These are phyloP conservation scores for Caranx ignobilis DNA, from an alignment of 2,113 vertebrate genomes.

Conservation along the genomic window DNA sequence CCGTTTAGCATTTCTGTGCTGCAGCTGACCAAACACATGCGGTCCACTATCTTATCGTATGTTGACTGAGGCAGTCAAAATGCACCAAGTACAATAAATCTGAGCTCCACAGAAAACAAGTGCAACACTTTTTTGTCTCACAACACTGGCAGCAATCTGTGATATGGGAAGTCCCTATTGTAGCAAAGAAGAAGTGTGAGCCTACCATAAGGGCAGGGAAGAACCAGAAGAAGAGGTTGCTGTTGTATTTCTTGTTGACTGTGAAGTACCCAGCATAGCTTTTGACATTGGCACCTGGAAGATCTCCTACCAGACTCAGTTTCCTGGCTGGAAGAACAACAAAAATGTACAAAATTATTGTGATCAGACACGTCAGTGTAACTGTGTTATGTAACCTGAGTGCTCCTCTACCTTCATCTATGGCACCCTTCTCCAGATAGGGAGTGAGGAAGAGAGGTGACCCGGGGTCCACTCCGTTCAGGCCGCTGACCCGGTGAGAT, in stretches of 20 bases:
- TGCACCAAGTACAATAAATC: background rate
- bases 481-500: conserved; percentile 55
- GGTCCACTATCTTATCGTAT: conserved; percentile 13
- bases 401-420: conserved; percentile 80
- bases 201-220: conserved; percentile 86
- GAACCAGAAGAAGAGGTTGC: conserved; percentile 92
- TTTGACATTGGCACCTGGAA: conserved; percentile 83
- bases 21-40: conserved; percentile 36
- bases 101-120: background rate
- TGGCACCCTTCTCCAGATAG: conserved; percentile 85
- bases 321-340: conserved; percentile 76
- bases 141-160: background rate
- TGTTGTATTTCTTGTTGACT: conserved; percentile 88
- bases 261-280: conserved; percentile 88
- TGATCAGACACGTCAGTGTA: background rate
- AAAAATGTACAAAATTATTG: too few relatives aligned
- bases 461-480: conserved; percentile 76
- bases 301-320: conserved; percentile 82
- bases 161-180: background rate
- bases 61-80: background rate
- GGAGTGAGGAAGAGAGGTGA: conserved; percentile 89
- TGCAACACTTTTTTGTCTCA: background rate
- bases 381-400: too few relatives aligned
- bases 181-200: background rate
- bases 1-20: background rate